A percentile compares a stretch with the other conserved stretches of the same genome.
Evolutionary conservation across 2,113 vertebrate species (phyloP).

Genomic region (Chascanopsetta lugubris): DNA sequence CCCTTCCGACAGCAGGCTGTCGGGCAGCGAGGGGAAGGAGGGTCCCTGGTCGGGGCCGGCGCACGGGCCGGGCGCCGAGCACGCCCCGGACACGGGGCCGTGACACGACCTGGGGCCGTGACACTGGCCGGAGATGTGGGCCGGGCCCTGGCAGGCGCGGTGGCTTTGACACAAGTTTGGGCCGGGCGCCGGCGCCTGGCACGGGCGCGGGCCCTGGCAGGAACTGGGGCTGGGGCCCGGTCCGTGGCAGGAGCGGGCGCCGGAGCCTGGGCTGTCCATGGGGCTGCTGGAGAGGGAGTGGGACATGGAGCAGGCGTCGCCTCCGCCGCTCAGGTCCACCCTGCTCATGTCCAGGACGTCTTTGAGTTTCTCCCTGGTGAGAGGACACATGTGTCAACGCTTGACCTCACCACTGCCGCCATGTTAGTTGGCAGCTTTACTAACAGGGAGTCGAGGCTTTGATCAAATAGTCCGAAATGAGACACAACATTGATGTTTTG

Average conservation of each 20-base stretch:
- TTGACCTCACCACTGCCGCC: background rate
- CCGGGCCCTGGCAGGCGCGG: constrained; percentile 56
- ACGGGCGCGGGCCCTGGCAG: constrained; percentile 62
- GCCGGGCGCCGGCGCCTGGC: constrained; percentile 52
- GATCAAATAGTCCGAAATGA: too few relatives aligned
- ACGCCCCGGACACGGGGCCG: constrained; percentile 21
- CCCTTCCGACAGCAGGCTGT: constrained; percentile 72
- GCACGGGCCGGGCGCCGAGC: constrained; percentile 45
- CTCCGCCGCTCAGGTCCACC: constrained; percentile 76
- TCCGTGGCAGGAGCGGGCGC: constrained; percentile 53
- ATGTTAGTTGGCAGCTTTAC: too few relatives aligned
- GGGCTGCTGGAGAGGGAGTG: constrained; percentile 75
- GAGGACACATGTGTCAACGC: background rate
- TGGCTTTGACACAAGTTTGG: constrained; percentile 55
- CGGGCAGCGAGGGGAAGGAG: constrained; percentile 66
- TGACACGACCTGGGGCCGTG: constrained; percentile 57
- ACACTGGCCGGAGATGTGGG: constrained; percentile 59
- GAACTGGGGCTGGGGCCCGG: constrained; percentile 61
- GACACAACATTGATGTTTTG: too few relatives aligned
- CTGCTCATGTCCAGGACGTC: constrained; percentile 88
- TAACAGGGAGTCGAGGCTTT: too few relatives aligned
- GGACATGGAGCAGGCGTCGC: constrained; percentile 77
- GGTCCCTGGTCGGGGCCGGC: constrained; percentile 61
- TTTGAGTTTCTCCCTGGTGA: constrained; percentile 90
- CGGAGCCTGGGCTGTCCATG: constrained; percentile 62